Percentiles rank a stretch among this genome's conserved stretches.
Evolutionary conservation across 1,140 invertebrate species (phyloP).

Genomic region (Cherax destructor): DNA sequence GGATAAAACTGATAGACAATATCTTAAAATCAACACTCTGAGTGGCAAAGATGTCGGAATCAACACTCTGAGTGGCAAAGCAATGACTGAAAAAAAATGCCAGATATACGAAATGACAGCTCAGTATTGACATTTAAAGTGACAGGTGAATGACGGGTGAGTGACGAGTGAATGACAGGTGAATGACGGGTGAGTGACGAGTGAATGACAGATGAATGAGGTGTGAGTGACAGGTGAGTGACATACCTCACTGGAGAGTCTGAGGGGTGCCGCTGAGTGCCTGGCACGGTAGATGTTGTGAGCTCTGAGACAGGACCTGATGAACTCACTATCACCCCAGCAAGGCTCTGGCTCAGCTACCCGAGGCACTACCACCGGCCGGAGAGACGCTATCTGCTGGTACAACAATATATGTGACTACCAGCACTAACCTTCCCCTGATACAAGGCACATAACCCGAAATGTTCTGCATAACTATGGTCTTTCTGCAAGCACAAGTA

Average conservation of each 20-base stretch:
- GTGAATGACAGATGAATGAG: no score
- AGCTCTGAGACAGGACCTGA: conserved; percentile 80
- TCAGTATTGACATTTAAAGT: neutral
- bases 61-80: no score
- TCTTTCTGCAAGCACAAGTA: no score
- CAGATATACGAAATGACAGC: neutral
- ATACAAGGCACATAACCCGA: no score
- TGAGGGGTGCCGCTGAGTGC: conserved; percentile 83
- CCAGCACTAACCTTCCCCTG: no score
- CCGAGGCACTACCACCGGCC: conserved; percentile 29
- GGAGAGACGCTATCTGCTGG: conserved; percentile 48
- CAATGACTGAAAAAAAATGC: no score
- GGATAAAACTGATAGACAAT: no score
- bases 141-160: neutral
- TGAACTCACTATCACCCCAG: conserved; percentile 77
- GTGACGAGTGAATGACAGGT: no score
- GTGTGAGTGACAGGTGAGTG: neutral
- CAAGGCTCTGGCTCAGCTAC: conserved; percentile 27
- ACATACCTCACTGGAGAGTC: conserved; percentile 83
- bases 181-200: neutral
- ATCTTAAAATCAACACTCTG: no score
- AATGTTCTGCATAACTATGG: no score
- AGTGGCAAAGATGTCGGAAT: no score
- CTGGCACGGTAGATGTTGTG: conserved; percentile 87
- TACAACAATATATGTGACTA: no score